Conservation (phyloP, 2,113 vertebrate genomes). For the Chloroceryle aenea region DNA sequence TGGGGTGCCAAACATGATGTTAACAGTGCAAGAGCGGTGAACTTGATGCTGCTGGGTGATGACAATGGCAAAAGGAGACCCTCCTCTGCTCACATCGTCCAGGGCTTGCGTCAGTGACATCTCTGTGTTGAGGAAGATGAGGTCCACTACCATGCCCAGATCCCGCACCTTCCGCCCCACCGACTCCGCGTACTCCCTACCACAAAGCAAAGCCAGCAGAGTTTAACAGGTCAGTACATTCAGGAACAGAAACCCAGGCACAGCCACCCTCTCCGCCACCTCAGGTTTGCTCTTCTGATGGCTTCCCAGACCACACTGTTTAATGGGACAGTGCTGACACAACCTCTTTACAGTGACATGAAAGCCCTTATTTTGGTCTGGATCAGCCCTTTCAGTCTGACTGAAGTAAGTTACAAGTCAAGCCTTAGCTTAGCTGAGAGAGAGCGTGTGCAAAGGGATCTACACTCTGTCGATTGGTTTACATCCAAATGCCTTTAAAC, state of each 20-base stretch:
- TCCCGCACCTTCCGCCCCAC: constrained; percentile 96
- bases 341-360: not conserved
- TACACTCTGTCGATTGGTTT: not conserved
- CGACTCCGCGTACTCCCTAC: constrained; percentile 94
- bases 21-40: constrained; percentile 96
- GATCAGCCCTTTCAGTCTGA: not conserved
- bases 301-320: not conserved
- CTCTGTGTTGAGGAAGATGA: constrained; percentile 99
- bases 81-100: constrained; percentile 94
- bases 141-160: constrained; percentile 96
- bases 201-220: constrained; percentile 38
- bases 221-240: not conserved
- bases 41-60: constrained; percentile 98
- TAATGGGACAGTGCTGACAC: not conserved
- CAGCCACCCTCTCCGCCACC: not conserved
- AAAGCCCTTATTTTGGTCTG: not conserved
- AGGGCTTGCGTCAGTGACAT: constrained; percentile 94
- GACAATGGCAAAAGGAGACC: constrained; percentile 96
- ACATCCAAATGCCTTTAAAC: not conserved
- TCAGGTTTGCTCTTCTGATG: not conserved
- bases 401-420: not conserved
- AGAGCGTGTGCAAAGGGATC: not conserved
- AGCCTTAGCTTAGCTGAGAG: not conserved
- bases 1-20: constrained; percentile 96
- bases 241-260: not conserved